These are phyloP conservation scores for Dryadula phaetusa DNA, from an alignment of 2,888 invertebrate genomes.

Conservation along the genomic window DNA sequence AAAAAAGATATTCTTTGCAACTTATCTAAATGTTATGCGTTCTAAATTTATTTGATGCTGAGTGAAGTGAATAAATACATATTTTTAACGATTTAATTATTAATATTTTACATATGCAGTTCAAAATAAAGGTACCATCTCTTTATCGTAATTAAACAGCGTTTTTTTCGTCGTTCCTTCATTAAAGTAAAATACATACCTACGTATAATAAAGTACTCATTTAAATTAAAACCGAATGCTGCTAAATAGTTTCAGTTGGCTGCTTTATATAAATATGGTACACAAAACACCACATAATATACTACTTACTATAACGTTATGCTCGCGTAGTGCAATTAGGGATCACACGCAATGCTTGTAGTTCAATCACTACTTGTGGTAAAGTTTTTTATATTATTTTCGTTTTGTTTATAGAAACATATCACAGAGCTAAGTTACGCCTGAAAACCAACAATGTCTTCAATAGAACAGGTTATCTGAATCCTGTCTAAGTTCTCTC, in stretches of 20 bases:
- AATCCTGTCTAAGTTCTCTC: too few species aligned
- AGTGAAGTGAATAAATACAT: not conserved
- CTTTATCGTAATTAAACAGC: not conserved
- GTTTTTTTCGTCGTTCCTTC: conserved; percentile 2
- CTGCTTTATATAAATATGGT: conserved; percentile 12
- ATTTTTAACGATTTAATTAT: not conserved
- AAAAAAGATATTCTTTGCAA: not conserved
- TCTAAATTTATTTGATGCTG: not conserved
- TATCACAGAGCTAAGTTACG: too few species aligned
- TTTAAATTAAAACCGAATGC: conserved; percentile 15
- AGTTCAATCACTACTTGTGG: too few species aligned
- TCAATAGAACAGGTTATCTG: too few species aligned
- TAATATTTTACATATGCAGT: conserved; percentile 1
- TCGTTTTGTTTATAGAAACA: too few species aligned
- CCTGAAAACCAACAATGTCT: too few species aligned
- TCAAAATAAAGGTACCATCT: not conserved
- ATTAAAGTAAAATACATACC: conserved; percentile 12
- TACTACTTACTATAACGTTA: too few species aligned
- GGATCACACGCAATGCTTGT: too few species aligned
- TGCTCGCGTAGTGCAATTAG: too few species aligned
- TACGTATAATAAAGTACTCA: conserved; percentile 4
- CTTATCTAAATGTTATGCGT: conserved; percentile 5
- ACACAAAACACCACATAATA: not conserved
- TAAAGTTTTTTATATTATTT: too few species aligned
- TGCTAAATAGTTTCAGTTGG: conserved; percentile 17